Evolutionary conservation across 1,140 invertebrate species (phyloP).

Genomic region (Cataglyphis hispanica): DNA sequence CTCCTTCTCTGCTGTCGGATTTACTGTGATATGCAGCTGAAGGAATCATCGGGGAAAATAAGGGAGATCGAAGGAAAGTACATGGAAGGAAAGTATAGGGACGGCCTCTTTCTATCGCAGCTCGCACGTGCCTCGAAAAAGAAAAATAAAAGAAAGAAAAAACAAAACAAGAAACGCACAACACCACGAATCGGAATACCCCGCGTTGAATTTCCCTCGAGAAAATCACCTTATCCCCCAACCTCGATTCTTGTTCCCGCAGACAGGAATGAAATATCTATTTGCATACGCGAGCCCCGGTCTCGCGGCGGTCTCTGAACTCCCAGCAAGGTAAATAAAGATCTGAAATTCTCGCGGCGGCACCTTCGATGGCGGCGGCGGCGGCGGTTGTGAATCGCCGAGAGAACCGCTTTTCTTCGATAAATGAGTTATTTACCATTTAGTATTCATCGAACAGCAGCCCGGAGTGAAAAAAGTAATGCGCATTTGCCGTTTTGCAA

Average conservation of each 20-base stretch:
- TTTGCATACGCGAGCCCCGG: conserved; percentile 73
- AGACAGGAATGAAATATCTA: conserved; percentile 78
- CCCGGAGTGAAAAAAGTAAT: not conserved
- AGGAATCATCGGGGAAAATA: conserved; percentile 71
- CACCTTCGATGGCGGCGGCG: conserved; percentile 55
- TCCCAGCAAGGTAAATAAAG: conserved; percentile 72
- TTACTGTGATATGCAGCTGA: not conserved
- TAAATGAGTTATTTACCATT: conserved; percentile 56
- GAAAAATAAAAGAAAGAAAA: not conserved
- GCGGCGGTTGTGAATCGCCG: conserved; percentile 18
- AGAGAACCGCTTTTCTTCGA: conserved; percentile 41
- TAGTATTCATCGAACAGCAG: conserved; percentile 30
- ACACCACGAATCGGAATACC: conserved; percentile 65
- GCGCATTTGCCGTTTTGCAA: not conserved
- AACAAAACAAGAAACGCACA: conserved; percentile 63
- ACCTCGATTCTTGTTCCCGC: conserved; percentile 70
- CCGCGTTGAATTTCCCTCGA: conserved; percentile 75
- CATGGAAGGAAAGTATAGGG: no score
- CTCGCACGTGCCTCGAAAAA: not conserved
- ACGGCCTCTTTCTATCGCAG: conserved; percentile 36
- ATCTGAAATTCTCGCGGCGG: conserved; percentile 63
- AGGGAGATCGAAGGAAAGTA: conserved; percentile 55
- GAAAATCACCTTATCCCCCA: conserved; percentile 76
- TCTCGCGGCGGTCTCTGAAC: conserved; percentile 63
- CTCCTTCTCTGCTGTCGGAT: not conserved